Evolutionary conservation across 2,113 vertebrate genomes (phyloP).

Genomic region (Trogon melanurus): DNA sequence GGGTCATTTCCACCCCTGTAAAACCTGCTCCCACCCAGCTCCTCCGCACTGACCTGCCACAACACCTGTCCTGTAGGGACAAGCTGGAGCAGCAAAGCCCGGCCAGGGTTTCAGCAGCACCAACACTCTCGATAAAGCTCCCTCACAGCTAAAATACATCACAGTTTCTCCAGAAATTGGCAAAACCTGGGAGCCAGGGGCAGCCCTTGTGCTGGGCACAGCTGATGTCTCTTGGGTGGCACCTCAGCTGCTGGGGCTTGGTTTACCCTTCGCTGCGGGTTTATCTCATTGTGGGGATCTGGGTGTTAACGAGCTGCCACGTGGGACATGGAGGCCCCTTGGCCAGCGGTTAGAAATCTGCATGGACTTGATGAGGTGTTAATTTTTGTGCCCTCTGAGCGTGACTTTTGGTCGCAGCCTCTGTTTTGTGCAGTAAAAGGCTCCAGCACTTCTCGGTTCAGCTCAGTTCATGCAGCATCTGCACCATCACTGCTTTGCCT

Average conservation of each 20-base stretch:
- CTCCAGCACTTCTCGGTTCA: neutral
- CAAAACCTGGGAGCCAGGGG: fast-evolving
- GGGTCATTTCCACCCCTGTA: neutral
- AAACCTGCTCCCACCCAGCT: neutral
- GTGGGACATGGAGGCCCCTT: neutral
- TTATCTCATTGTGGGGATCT: neutral
- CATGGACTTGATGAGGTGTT: fast-evolving
- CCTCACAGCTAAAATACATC: neutral
- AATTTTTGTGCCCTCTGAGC: fast-evolving
- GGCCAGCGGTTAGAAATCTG: fast-evolving
- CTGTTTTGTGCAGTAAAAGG: neutral
- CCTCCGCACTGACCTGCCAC: neutral
- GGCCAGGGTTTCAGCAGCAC: neutral
- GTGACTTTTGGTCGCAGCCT: neutral
- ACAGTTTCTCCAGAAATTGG: neutral
- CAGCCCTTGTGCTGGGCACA: neutral
- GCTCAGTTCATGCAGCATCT: fast-evolving
- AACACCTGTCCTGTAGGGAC: fast-evolving
- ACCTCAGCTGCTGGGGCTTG: neutral
- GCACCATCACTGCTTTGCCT: fast-evolving
- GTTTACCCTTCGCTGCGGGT: neutral
- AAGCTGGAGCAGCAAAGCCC: neutral
- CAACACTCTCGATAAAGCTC: fast-evolving
- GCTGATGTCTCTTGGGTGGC: fast-evolving
- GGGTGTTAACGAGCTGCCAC: neutral